Evolutionary conservation across 2,113 vertebrate species (phyloP).

Genomic region (Sebastes schlegelii): DNA sequence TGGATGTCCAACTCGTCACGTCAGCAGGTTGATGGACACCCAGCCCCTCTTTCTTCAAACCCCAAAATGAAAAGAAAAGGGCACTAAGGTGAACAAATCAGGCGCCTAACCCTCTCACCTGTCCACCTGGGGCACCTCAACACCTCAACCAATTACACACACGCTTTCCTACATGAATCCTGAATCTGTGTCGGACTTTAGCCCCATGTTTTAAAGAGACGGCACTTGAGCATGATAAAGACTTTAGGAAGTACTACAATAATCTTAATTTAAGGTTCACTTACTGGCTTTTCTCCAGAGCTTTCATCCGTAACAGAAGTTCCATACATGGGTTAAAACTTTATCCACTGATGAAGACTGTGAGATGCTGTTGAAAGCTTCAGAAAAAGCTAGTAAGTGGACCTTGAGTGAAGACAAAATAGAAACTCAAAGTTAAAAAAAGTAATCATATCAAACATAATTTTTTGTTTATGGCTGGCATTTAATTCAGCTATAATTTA

Average conservation of each 20-base stretch:
- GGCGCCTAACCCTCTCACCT: conserved; percentile 36
- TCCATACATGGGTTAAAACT: neutral
- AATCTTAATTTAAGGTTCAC: neutral
- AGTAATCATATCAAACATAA: no score
- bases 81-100: conserved; percentile 29
- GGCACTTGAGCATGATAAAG: neutral
- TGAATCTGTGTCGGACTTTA: neutral
- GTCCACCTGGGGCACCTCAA: conserved; percentile 16
- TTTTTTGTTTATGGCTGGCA: neutral
- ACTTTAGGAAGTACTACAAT: no score
- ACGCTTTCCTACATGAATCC: neutral
- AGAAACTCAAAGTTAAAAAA: neutral
- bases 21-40: conserved; percentile 12
- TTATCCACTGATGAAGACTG: neutral
- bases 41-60: neutral
- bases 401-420: neutral
- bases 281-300: neutral
- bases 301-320: neutral
- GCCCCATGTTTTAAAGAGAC: conserved; percentile 10
- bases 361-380: neutral
- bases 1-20: neutral
- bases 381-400: neutral
- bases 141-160: neutral
- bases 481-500: neutral
- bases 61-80: conserved; percentile 39